phyloP scores from a whole-genome alignment of 2,888 invertebrate genomes.

The Seira ritae region DNA sequence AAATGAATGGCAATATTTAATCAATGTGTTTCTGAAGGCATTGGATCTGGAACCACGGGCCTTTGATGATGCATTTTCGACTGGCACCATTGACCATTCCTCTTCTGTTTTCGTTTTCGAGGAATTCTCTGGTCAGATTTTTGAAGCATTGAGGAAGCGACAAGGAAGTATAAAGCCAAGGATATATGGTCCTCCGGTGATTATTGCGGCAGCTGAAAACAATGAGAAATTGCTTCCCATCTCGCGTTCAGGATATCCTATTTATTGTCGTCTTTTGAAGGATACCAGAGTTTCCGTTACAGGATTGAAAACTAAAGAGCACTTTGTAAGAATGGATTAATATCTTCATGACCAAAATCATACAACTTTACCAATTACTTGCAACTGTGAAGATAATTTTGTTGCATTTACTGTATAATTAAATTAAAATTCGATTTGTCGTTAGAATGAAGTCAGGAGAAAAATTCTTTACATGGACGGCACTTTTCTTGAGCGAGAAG shows the following conservation, averaged over 20 bases:
- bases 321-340: conserved; percentile 61
- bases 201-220: conserved; percentile 53
- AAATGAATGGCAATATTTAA: too few relatives aligned
- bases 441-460: conserved; percentile 67
- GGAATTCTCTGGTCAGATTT: conserved; percentile 69
- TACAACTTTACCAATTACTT: too few relatives aligned
- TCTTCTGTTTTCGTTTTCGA: conserved; percentile 68
- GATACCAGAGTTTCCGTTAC: conserved; percentile 69
- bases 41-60: conserved; percentile 59
- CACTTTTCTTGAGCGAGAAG: conserved; percentile 68
- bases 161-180: conserved; percentile 60
- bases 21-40: conserved; percentile 51
- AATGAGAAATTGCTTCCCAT: conserved; percentile 61
- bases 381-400: too few relatives aligned
- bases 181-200: conserved; percentile 70
- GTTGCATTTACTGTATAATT: too few relatives aligned
- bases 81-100: conserved; percentile 54
- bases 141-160: conserved; percentile 67
- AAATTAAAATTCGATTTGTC: too few relatives aligned
- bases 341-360: conserved; percentile 14
- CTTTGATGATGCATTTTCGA: conserved; percentile 53
- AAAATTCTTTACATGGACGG: conserved; percentile 73
- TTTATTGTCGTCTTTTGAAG: conserved; percentile 67
- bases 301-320: conserved; percentile 69
- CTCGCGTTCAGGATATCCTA: conserved; percentile 65